Evolutionary conservation across 2,113 vertebrate species (phyloP).

Genomic region (zebrafish (Danio rerio)): DNA sequence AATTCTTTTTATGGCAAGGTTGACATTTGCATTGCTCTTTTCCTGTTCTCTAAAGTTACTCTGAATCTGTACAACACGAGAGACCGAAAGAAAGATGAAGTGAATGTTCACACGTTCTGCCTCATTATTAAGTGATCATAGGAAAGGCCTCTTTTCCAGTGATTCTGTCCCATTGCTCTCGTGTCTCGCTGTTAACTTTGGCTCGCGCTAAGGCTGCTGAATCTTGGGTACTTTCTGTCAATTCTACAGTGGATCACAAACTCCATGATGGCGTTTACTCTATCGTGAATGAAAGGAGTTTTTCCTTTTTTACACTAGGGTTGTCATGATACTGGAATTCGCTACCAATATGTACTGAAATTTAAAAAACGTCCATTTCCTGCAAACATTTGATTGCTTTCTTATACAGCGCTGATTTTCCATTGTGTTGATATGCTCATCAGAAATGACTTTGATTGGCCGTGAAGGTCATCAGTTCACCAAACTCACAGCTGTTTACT

Average conservation of each 20-base stretch:
- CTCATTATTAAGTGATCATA: slow-evolving; percentile 2
- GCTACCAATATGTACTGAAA: background rate
- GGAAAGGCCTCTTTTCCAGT: background rate
- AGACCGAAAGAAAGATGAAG: background rate
- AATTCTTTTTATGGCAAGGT: too few species aligned
- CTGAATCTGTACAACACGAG: slow-evolving; percentile 11
- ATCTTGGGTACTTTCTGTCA: slow-evolving; percentile 22
- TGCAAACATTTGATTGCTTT: too few species aligned
- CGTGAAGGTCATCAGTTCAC: too few species aligned
- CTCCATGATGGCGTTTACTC: background rate
- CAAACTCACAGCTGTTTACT: too few species aligned
- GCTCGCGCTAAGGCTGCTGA: background rate
- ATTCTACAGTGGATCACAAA: slow-evolving; percentile 11
- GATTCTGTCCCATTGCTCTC: background rate
- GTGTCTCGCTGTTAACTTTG: slow-evolving; percentile 27
- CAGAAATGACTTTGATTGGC: too few species aligned
- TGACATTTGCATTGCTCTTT: background rate
- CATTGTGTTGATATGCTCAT: too few species aligned
- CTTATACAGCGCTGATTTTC: too few species aligned
- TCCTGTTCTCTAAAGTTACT: slow-evolving; percentile 27
- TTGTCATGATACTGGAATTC: too few species aligned
- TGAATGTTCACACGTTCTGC: background rate
- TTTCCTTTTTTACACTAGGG: background rate
- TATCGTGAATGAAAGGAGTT: background rate
- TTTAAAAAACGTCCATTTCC: too few species aligned